Evolutionary conservation across 2,888 invertebrate species (phyloP), one percentile per base, ranked within the genome.

Genomic region (Gisinianus flammeolus): DNA sequence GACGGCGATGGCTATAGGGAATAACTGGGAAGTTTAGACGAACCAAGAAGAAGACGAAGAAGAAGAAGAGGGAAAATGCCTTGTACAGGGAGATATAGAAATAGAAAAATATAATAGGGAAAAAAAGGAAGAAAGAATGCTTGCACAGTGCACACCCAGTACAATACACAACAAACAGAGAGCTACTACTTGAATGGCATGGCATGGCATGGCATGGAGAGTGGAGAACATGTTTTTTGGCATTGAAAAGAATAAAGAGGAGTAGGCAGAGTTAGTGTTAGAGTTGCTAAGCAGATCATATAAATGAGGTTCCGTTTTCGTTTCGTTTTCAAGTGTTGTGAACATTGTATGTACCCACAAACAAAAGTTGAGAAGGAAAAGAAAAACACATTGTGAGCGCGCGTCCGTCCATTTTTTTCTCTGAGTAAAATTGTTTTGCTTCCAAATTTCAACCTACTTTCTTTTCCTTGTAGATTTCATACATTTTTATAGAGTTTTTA

Each of bases 221-320:
- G 19, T 64, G 19, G 26, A 2, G 1, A 64, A 64, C 24, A 24
- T 6, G 26, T 26, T 28, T 26, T 6, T 64, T 26, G 16, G 26
- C 64, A 64, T 28, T 26, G 64, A 26, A 26, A 26, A 64, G 30
- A 44, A 44, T 16, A 6, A 44, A 44, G 44, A 16, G 2, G 44
- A 44, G 19, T 12, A 44, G 44, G 44, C 12, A 44, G 44, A 44
- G 44, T 44, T 35, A 22, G 16, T 22, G 19, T n/a, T 64, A 26
- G 22, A 4, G 24, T 64, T 26, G 19, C 26, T 30, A n/a, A 69
- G 69, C n/a, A 54, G 70, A 70, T 70, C 24, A 54, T 70, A 70
- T 70, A 70, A 70, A 70, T 70, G 70, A 70, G 52, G 54, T 54
- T 70, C 70, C 24, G 24, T 54, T 33, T 28, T 22, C 28, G 28